phyloP scores from a whole-genome alignment of 1,140 invertebrate genomes.

The Carposina sasakii region DNA sequence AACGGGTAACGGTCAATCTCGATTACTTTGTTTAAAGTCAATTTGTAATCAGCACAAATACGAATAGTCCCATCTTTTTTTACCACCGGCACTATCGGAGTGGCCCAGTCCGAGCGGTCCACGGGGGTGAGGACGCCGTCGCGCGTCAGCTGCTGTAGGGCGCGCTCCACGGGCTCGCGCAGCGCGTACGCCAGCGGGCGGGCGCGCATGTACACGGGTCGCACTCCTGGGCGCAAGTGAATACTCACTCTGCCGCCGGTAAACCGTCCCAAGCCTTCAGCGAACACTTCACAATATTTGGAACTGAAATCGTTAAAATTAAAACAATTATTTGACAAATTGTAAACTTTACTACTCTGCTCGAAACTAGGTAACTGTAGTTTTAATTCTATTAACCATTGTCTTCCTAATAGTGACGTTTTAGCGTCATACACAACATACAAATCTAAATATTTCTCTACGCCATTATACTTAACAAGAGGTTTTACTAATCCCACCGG shows the following conservation, averaged over 20 bases:
- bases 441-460: background rate
- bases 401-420: background rate
- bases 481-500: background rate
- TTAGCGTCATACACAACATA: background rate
- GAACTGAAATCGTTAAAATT: constrained; percentile 6
- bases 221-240: constrained; percentile 12
- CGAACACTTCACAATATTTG: constrained; percentile 15
- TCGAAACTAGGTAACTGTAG: too few species aligned
- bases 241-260: constrained; percentile 15
- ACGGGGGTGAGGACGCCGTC: constrained; percentile 24
- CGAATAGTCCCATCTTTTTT: constrained; percentile 61
- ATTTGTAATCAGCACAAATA: constrained; percentile 70
- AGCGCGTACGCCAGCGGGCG: constrained; percentile 28
- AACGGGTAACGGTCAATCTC: constrained; percentile 38
- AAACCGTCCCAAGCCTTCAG: constrained; percentile 12
- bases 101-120: constrained; percentile 62
- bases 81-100: constrained; percentile 65
- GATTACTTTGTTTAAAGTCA: constrained; percentile 47
- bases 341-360: too few species aligned
- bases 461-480: background rate
- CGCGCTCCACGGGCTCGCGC: constrained; percentile 20
- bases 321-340: background rate
- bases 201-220: constrained; percentile 22
- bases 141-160: constrained; percentile 16
- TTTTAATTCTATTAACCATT: background rate